phyloP scores from a whole-genome alignment of 2,888 invertebrate genomes.

The Conus canariensis region DNA sequence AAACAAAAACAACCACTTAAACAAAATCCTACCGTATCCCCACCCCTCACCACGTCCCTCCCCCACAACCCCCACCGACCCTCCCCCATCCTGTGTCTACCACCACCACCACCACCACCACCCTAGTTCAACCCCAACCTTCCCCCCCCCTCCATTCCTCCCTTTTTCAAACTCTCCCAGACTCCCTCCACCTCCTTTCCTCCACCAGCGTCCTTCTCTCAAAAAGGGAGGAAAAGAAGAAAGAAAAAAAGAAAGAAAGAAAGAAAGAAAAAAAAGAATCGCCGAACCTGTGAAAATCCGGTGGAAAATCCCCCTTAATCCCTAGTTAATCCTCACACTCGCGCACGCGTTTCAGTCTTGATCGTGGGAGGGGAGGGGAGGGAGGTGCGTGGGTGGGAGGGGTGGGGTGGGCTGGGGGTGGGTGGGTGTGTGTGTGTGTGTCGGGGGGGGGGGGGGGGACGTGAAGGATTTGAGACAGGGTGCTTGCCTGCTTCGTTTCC shows the following conservation, averaged over 20 bases:
- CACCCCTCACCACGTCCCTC: not conserved
- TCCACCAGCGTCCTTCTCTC: not conserved
- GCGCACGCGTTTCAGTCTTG: not conserved
- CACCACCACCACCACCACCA: too few species aligned
- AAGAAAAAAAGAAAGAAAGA: too few species aligned
- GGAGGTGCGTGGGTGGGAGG: too few species aligned
- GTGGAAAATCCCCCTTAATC: not conserved
- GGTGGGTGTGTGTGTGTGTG: too few species aligned
- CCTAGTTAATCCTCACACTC: conserved; percentile 2
- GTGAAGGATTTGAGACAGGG: too few species aligned
- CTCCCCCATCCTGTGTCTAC: too few species aligned
- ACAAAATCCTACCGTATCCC: not conserved
- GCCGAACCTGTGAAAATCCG: not conserved
- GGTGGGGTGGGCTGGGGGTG: too few species aligned
- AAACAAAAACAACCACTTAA: not conserved
- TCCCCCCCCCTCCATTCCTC: not conserved
- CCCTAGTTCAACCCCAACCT: too few species aligned
- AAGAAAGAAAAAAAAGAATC: too few species aligned
- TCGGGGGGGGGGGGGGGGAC: too few species aligned
- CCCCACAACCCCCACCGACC: not conserved
- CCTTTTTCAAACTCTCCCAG: not conserved
- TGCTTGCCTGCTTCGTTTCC: not conserved
- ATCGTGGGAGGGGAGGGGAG: not conserved
- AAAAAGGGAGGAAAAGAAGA: too few species aligned
- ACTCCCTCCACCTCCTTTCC: not conserved